Evolutionary conservation across 1,140 invertebrate species (phyloP).

Genomic region (Drosophila ohnishii): DNA sequence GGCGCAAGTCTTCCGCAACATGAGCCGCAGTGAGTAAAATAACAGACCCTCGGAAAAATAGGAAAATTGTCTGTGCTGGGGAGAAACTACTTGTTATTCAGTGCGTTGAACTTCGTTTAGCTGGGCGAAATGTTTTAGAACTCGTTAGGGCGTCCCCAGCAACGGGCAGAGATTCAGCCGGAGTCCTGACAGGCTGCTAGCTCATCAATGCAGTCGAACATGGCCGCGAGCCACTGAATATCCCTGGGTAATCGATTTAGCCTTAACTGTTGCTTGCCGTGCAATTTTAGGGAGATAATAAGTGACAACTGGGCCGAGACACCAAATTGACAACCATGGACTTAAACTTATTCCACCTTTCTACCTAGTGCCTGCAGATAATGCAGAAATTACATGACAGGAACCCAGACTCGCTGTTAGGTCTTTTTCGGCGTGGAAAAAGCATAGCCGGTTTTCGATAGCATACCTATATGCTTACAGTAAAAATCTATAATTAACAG

Average conservation of each 20-base stretch:
- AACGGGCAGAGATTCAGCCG: constrained; percentile 45
- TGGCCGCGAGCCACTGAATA: constrained; percentile 37
- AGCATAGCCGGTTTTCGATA: too few species aligned
- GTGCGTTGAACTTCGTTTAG: constrained; percentile 80
- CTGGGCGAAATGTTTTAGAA: constrained; percentile 77
- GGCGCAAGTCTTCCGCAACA: constrained; percentile 41
- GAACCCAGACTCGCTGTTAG: too few species aligned
- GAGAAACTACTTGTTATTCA: constrained; percentile 79
- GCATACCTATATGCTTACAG: too few species aligned
- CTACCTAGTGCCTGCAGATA: not conserved
- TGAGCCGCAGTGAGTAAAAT: constrained; percentile 36
- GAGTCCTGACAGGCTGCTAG: constrained; percentile 28
- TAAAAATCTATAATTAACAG: too few species aligned
- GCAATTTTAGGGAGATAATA: constrained; percentile 18
- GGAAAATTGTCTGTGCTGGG: constrained; percentile 38
- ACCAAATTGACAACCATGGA: not conserved
- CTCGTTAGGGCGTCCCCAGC: constrained; percentile 65
- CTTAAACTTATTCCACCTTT: not conserved
- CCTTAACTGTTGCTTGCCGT: constrained; percentile 61
- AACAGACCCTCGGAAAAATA: constrained; percentile 38
- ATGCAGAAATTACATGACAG: not conserved
- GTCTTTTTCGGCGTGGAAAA: too few species aligned
- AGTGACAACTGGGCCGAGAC: constrained; percentile 1
- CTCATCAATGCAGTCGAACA: constrained; percentile 59
- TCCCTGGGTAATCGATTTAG: constrained; percentile 67